Conservation (phyloP, 2,797 vertebrate genomes). For the Alauda arvensis region DNA sequence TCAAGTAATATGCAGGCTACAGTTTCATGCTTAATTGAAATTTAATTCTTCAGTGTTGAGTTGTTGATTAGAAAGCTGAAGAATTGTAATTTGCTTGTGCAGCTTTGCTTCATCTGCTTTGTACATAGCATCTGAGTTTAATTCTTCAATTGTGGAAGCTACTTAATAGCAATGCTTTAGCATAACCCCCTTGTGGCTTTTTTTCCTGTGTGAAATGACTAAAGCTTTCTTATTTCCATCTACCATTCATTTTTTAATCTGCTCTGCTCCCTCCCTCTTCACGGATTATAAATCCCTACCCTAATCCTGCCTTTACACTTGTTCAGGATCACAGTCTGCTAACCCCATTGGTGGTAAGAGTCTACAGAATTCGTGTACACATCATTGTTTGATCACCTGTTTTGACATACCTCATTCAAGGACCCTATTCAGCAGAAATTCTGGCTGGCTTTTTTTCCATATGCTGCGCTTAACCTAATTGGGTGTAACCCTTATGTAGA, state of each 20-base stretch:
- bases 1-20: conserved; percentile 38
- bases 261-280: conserved; percentile 84
- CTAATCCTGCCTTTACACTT: conserved; percentile 83
- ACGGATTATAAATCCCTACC: conserved; percentile 76
- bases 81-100: conserved; percentile 62
- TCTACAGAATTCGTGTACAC: conserved; percentile 76
- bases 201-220: conserved; percentile 68
- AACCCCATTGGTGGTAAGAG: conserved; percentile 96
- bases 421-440: conserved; percentile 77
- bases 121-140: conserved; percentile 56
- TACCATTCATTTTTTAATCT: conserved; percentile 89
- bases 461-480: background rate
- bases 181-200: conserved; percentile 58
- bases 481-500: background rate
- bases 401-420: conserved; percentile 60
- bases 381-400: conserved; percentile 68
- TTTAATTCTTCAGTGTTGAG: conserved; percentile 55
- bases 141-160: conserved; percentile 53
- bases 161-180: conserved; percentile 68
- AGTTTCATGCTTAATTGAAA: conserved; percentile 61
- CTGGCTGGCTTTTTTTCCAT: background rate
- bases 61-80: conserved; percentile 63
- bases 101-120: conserved; percentile 70
- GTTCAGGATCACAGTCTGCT: conserved; percentile 98
- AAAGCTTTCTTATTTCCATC: conserved; percentile 81